Evolutionary conservation across 2,113 vertebrate species (phyloP).

Genomic region (Chauna torquata): DNA sequence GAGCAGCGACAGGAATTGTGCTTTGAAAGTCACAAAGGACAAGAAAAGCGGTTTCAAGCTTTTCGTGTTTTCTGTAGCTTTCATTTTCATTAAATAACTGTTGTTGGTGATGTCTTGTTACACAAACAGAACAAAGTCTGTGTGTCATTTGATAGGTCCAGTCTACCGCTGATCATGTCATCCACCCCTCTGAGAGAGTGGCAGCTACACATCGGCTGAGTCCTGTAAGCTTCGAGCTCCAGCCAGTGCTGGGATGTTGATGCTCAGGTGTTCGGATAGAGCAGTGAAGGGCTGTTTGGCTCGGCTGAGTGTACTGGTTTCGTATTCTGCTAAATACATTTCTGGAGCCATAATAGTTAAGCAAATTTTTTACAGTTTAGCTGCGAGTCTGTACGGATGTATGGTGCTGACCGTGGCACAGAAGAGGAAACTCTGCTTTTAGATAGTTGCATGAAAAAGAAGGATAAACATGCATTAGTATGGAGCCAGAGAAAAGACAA

Average conservation of each 20-base stretch:
- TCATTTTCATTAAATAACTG: neutral
- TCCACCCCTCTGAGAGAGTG: neutral
- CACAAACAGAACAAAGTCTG: neutral
- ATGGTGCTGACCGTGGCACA: neutral
- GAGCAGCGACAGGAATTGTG: neutral
- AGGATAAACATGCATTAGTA: neutral
- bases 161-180: neutral
- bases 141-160: neutral
- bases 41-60: neutral
- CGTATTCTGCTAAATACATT: neutral
- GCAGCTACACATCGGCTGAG: neutral
- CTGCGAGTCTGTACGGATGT: neutral
- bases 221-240: neutral
- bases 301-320: neutral
- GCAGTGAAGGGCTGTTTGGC: neutral
- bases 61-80: neutral
- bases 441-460: neutral
- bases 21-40: neutral
- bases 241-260: neutral
- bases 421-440: neutral
- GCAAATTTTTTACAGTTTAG: neutral
- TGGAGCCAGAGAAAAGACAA: neutral
- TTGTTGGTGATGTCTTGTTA: neutral
- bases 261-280: neutral
- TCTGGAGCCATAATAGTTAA: neutral